phyloP scores from a whole-genome alignment of 2,113 vertebrate species.

The Chionomys nivalis region DNA sequence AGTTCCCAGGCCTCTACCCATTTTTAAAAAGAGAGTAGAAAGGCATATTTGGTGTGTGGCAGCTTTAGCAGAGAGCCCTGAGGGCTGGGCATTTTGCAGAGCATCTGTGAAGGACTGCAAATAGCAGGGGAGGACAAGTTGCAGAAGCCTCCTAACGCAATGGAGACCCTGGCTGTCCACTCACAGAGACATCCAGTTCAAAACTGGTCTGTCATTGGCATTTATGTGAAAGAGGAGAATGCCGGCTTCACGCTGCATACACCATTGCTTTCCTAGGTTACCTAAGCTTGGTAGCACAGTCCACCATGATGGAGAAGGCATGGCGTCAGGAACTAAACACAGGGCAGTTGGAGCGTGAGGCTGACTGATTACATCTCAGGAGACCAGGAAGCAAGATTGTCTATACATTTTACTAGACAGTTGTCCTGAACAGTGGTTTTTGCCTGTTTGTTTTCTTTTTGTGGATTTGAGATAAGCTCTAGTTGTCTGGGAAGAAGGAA shows the following conservation, averaged over 20 bases:
- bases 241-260: too few relatives aligned
- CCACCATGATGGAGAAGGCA: background rate
- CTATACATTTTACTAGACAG: background rate
- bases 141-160: background rate
- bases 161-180: background rate
- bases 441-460: background rate
- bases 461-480: background rate
- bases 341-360: accelerated
- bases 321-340: too few relatives aligned
- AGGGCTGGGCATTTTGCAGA: background rate
- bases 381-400: background rate
- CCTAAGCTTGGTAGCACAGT: background rate
- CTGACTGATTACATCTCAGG: background rate
- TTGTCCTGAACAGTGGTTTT: background rate
- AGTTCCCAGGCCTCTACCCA: background rate
- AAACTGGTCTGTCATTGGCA: background rate
- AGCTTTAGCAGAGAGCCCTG: background rate
- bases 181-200: too few relatives aligned
- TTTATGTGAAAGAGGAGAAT: background rate
- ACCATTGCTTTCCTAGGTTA: too few relatives aligned
- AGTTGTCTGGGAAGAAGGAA: background rate
- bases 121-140: too few relatives aligned
- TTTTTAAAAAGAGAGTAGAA: background rate
- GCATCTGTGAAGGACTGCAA: background rate
- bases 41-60: background rate